Conservation (phyloP, 2,888 invertebrate genomes). For the Cacoxenus indagator region DNA sequence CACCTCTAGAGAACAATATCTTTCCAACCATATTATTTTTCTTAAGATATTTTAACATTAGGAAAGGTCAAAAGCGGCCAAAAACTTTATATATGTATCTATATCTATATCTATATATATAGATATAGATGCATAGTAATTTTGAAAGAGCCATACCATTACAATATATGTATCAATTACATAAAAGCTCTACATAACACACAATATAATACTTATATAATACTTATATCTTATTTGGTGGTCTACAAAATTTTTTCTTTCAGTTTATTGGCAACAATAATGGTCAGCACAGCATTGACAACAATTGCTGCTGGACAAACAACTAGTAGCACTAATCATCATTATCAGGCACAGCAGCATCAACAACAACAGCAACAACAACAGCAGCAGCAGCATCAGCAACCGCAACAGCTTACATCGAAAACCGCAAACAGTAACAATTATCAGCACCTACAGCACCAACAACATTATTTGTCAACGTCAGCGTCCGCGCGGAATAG, state of each 20-base stretch:
- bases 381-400: slow-evolving; percentile 38
- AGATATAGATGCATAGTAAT: no score
- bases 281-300: slow-evolving; percentile 71
- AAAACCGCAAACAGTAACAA: slow-evolving; percentile 32
- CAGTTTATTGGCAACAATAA: slow-evolving; percentile 70
- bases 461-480: slow-evolving; percentile 23
- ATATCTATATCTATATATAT: no score
- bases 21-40: no score
- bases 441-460: slow-evolving; percentile 31
- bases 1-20: no score
- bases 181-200: no score
- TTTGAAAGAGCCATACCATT: no score
- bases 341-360: slow-evolving; percentile 53
- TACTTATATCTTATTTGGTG: no score
- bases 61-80: no score
- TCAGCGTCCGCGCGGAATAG: slow-evolving; percentile 26
- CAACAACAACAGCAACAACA: slow-evolving; percentile 48
- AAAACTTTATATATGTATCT: no score
- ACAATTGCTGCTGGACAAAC: slow-evolving; percentile 70
- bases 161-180: no score
- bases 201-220: no score
- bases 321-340: slow-evolving; percentile 67
- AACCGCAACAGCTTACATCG: slow-evolving; percentile 20
- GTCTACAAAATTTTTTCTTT: slow-evolving; percentile 19
- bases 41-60: no score